Percentiles rank a stretch among this genome's conserved stretches.
Evolutionary conservation across 1,140 invertebrate species (phyloP).

Genomic region (Drosophila navojoa): DNA sequence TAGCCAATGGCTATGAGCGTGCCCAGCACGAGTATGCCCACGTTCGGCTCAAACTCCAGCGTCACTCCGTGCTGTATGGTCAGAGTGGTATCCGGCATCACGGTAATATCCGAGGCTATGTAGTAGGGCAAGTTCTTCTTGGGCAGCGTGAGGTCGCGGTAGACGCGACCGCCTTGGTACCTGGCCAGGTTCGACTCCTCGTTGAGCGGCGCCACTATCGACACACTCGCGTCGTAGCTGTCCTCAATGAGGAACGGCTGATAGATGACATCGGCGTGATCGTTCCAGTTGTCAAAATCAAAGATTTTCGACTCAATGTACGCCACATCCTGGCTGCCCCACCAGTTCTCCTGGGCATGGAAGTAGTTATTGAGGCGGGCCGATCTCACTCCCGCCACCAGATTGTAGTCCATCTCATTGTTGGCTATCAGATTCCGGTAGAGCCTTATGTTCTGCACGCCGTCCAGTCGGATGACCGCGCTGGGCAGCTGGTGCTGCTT

Average conservation of each 20-base stretch:
- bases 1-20: constrained; percentile 93
- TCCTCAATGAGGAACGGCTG: constrained; percentile 93
- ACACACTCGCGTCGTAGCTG: constrained; percentile 90
- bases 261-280: constrained; percentile 96
- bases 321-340: constrained; percentile 91
- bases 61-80: constrained; percentile 95
- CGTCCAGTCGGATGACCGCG: constrained; percentile 95
- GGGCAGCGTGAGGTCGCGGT: constrained; percentile 89
- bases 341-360: constrained; percentile 97
- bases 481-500: constrained; percentile 86
- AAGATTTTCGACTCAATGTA: constrained; percentile 95
- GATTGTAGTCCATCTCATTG: constrained; percentile 95
- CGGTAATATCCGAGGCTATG: constrained; percentile 95
- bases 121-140: constrained; percentile 90
- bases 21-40: constrained; percentile 98
- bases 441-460: constrained; percentile 96
- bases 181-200: constrained; percentile 84
- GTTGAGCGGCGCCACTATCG: constrained; percentile 86
- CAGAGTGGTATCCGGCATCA: constrained; percentile 96
- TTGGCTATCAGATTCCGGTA: constrained; percentile 95
- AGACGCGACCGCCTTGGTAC: constrained; percentile 92
- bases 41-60: constrained; percentile 97
- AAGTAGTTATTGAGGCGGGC: constrained; percentile 94
- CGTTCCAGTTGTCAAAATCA: constrained; percentile 99
- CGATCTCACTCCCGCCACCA: constrained; percentile 95